Percentiles rank a stretch among this genome's conserved stretches.
Conservation (phyloP, 2,888 invertebrate genomes). For the Epinotia bilunana region DNA sequence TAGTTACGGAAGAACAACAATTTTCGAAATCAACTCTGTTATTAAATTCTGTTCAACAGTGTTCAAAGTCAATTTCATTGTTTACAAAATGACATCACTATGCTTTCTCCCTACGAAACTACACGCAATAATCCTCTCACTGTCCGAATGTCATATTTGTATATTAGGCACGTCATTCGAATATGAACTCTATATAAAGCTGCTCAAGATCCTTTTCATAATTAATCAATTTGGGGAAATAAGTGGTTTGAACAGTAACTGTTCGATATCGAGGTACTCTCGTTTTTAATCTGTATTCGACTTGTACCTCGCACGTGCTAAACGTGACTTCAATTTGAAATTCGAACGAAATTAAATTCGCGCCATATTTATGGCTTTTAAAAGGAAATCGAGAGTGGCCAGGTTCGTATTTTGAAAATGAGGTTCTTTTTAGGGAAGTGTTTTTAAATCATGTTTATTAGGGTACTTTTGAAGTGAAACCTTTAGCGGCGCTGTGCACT, state of each 20-base stretch:
- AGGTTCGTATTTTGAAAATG: constrained; percentile 46
- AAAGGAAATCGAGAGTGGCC: constrained; percentile 70
- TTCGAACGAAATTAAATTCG: constrained; percentile 78
- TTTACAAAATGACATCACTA: constrained; percentile 38
- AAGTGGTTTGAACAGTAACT: not conserved
- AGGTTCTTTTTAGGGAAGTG: constrained; percentile 52
- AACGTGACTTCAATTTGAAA: constrained; percentile 80
- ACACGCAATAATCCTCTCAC: constrained; percentile 32
- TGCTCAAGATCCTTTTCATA: not conserved
- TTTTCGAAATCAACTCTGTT: constrained; percentile 2
- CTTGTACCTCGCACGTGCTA: constrained; percentile 74
- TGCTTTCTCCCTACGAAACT: constrained; percentile 42
- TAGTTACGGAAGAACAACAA: not conserved
- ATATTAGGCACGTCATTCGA: not conserved
- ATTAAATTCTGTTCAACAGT: constrained; percentile 9
- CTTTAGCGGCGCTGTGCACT: too few species aligned
- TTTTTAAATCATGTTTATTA: constrained; percentile 21
- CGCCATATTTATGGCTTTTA: constrained; percentile 78
- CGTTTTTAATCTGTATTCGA: constrained; percentile 63
- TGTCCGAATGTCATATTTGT: not conserved
- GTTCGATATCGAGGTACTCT: constrained; percentile 51
- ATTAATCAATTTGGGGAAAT: not conserved
- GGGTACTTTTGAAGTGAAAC: too few species aligned
- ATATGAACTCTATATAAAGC: not conserved
- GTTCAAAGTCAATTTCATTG: constrained; percentile 25